A percentile compares a stretch with the other conserved stretches of the same genome.
Evolutionary conservation across 2,888 invertebrate genomes (phyloP).

Genomic region (Tupiocoris notatus): DNA sequence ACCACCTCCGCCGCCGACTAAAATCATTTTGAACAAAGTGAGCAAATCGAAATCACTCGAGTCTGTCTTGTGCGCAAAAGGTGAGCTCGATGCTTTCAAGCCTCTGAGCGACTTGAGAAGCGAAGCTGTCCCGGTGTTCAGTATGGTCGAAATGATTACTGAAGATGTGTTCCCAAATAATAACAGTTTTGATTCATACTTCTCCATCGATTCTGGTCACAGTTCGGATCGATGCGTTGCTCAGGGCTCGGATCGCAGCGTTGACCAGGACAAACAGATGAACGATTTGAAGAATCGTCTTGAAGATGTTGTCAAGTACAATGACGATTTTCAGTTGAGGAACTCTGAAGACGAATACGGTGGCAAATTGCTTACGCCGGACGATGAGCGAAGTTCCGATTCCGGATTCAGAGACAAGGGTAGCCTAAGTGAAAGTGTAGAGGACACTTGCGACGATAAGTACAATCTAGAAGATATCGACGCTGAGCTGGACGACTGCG

Average conservation of each 20-base stretch:
- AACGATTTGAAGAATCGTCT: slow-evolving; percentile 49
- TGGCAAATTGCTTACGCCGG: slow-evolving; percentile 56
- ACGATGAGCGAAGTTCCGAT: slow-evolving; percentile 58
- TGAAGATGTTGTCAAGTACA: slow-evolving; percentile 49
- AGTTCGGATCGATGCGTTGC: slow-evolving; percentile 47
- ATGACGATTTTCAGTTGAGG: slow-evolving; percentile 50
- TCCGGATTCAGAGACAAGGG: slow-evolving; percentile 58
- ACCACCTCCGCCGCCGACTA: neutral
- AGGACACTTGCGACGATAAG: slow-evolving; percentile 52
- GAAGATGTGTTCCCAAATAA: slow-evolving; percentile 43
- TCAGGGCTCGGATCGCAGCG: neutral
- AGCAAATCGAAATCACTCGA: slow-evolving; percentile 44
- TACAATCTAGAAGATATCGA: slow-evolving; percentile 52
- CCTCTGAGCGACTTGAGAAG: neutral
- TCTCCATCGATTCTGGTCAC: slow-evolving; percentile 48
- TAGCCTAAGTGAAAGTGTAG: slow-evolving; percentile 52
- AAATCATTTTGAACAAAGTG: slow-evolving; percentile 7
- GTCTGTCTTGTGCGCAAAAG: slow-evolving; percentile 38
- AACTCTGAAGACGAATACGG: slow-evolving; percentile 55
- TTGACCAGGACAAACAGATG: slow-evolving; percentile 48
- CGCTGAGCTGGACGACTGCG: slow-evolving; percentile 50
- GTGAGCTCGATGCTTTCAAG: slow-evolving; percentile 36
- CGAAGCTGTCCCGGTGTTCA: slow-evolving; percentile 40
- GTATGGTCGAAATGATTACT: slow-evolving; percentile 42
- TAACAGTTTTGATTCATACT: slow-evolving; percentile 42